Evolutionary conservation across 1,140 invertebrate genomes (phyloP), one percentile per base, ranked within the genome.

Genomic region (Parasteatoda tepidariorum): DNA sequence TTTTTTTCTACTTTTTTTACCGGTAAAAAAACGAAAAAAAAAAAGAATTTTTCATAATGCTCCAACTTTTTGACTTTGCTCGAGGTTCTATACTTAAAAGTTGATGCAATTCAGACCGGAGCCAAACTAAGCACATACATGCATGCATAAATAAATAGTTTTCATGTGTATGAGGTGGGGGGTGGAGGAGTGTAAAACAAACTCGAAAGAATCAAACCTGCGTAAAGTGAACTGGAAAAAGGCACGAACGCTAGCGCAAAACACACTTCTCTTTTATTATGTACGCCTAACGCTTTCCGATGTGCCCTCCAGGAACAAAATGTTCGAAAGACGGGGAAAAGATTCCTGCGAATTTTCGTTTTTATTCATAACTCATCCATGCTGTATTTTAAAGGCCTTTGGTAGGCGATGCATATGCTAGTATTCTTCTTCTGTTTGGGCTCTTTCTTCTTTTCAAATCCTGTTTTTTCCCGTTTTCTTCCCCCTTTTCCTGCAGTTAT

Each of bases 281-380:
- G 74, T 38, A 76, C 18, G 74, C 74, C 74, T 76, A 31, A 76
- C 74, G 61, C 74, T 76, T 76, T 26, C 57, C 22, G 64, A 76
- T 76, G 74, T 76, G 74, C 74, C 74, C 74, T 13, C 28, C 22
- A 64, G 74, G 41, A 57, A 76, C 26, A 24, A 34, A 33, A 71
- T n/a, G 9, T 71, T 28, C 38, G 68, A 48, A 74, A 74, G 26
- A 38, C 30, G 57, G 55, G 38, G 59, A 48, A 61, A 18, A 48
- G 9, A 48, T 48, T 48, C 38, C 38, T 18, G 38, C 9, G 18
- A 48, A 48, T 38, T 74, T 74, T 59, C 54, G n/a, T 74, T 74
- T 74, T 74, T 74, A 74, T 74, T 74, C 31, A 4, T 22, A 2
- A 22, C 55, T 68, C 33, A 28, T 9, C n/a, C n/a, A n/a, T n/a